Evolutionary conservation across 1,140 invertebrate genomes (phyloP), one percentile per base, ranked within the genome.

Genomic region (Melanaphis sacchari): DNA sequence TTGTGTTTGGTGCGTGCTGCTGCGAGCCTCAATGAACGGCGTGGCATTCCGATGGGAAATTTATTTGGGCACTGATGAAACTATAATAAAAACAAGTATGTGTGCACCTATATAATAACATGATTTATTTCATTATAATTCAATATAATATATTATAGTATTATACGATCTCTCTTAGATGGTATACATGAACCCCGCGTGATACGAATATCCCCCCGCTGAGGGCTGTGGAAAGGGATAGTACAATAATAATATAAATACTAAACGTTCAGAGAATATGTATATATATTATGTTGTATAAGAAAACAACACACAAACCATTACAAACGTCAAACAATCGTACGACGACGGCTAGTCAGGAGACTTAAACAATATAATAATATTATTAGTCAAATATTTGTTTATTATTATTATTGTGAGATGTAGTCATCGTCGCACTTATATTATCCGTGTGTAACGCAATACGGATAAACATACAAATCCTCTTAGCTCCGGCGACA

Each of bases 331-430:
- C n/a, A 21, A 76, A n/a, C 31, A 76, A 76, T 5, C 59, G 26
- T 66, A n/a, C 54, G 54, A 26, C 31, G 3, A 66, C 59, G 59
- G 21, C n/a, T n/a, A n/a, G 59, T 76, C 6, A 76, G n/a, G 59
- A n/a, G 31, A 76, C 59, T 76, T 76, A n/a, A 76, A 76, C 59
- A 82, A 38, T 82, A 82, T 38, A 82, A 82, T 38, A 36, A 82
- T 81, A 66, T 81, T 81, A 82, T 82, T 82, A 82, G 22, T 82
- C 18, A 82, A 82, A 82, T 82, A 82, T 82, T 82, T 82, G 36
- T 82, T 81, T 81, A 31, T 36, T 22, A 81, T 36, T 81, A 59
- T 66, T 66, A 66, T 66, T 66, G 31, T 31, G 26, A 66, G 6
- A n/a, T 59, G 15, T 15, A 15, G 54, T 76, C 31, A 18, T 76